phyloP scores from a whole-genome alignment of 2,888 invertebrate species.

The Drosophila mimetica region DNA sequence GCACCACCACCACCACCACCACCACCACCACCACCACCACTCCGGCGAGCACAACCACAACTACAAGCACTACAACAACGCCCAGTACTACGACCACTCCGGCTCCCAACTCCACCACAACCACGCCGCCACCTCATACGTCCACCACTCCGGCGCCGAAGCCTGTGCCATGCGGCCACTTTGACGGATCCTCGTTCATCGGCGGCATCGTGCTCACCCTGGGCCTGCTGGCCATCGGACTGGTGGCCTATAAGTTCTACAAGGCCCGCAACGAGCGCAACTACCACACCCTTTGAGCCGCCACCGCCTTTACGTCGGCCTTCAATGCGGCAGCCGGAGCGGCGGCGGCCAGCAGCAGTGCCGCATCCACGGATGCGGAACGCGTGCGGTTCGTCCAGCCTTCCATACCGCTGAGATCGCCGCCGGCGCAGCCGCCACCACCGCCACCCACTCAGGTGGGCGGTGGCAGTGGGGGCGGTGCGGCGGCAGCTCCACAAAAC shows the following conservation, averaged over 20 bases:
- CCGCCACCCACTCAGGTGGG: constrained; percentile 59
- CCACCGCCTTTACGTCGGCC: constrained; percentile 81
- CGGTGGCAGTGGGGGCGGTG: constrained; percentile 30
- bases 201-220: constrained; percentile 94
- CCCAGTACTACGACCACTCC: constrained; percentile 54
- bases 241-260: constrained; percentile 94
- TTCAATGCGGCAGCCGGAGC: constrained; percentile 79
- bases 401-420: constrained; percentile 79
- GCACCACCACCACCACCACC: constrained; percentile 18
- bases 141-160: constrained; percentile 74
- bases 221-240: constrained; percentile 91
- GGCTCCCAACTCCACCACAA: constrained; percentile 46
- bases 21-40: constrained; percentile 41
- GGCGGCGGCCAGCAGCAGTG: constrained; percentile 50
- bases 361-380: constrained; percentile 73
- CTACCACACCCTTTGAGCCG: constrained; percentile 93
- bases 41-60: constrained; percentile 5
- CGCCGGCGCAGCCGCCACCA: constrained; percentile 73
- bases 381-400: constrained; percentile 81
- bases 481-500: constrained; percentile 43
- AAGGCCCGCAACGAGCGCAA: constrained; percentile 93
- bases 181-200: constrained; percentile 91
- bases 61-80: constrained; percentile 19
- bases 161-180: constrained; percentile 85
- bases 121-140: constrained; percentile 65